These are phyloP conservation scores for Nephotettix cincticeps DNA, from an alignment of 1,140 invertebrate species.

Conservation along the genomic window DNA sequence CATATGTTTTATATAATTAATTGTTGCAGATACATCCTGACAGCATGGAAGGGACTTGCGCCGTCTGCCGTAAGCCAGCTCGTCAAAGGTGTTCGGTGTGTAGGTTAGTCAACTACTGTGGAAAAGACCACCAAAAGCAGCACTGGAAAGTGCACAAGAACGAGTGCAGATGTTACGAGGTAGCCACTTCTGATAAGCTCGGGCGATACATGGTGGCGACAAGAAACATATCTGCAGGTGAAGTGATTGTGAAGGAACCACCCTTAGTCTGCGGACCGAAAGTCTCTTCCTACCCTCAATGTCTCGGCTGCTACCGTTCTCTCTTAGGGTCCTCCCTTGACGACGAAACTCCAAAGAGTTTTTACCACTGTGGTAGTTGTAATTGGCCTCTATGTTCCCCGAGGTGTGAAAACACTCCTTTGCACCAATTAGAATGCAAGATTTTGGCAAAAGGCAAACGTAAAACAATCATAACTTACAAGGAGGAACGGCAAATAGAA, in stretches of 20 bases:
- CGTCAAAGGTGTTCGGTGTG: slow-evolving; percentile 58
- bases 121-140: slow-evolving; percentile 63
- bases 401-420: neutral
- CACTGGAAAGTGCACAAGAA: slow-evolving; percentile 66
- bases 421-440: slow-evolving; percentile 28
- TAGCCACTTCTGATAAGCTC: slow-evolving; percentile 42
- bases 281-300: slow-evolving; percentile 53
- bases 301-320: slow-evolving; percentile 58
- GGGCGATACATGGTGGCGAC: slow-evolving; percentile 64
- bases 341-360: slow-evolving; percentile 21
- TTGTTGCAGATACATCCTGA: too few species aligned
- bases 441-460: slow-evolving; percentile 28
- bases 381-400: slow-evolving; percentile 36
- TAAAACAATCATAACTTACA: slow-evolving; percentile 15
- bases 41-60: slow-evolving; percentile 21
- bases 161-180: slow-evolving; percentile 51
- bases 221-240: slow-evolving; percentile 57
- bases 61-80: slow-evolving; percentile 22
- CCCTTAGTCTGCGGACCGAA: slow-evolving; percentile 59
- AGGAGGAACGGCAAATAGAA: slow-evolving; percentile 18
- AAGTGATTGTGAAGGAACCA: slow-evolving; percentile 59
- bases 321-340: slow-evolving; percentile 49
- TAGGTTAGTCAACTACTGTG: slow-evolving; percentile 65
- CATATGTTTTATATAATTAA: too few species aligned
- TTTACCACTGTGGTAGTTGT: slow-evolving; percentile 29